Conservation (phyloP, 1,140 invertebrate genomes). For the Meloidogyne chitwoodi region DNA sequence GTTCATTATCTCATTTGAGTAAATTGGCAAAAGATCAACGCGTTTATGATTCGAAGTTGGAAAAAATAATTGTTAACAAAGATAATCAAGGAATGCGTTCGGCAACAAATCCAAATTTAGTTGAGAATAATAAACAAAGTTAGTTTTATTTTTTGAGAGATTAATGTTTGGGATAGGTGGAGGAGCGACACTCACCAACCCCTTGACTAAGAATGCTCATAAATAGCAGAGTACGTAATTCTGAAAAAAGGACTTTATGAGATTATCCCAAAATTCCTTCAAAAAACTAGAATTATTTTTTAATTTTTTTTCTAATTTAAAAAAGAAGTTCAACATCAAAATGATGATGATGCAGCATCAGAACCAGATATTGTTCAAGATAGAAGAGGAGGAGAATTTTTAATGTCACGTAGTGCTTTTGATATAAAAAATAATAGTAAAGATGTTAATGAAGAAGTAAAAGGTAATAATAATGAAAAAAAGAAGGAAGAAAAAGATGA, state of each 20-base stretch:
- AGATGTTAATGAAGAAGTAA: no score
- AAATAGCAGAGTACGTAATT: no score
- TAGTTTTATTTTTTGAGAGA: neutral
- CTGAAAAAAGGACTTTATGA: no score
- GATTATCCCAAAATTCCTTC: no score
- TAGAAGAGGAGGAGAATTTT: conserved; percentile 5
- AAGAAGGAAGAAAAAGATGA: neutral
- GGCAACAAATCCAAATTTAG: conserved; percentile 11
- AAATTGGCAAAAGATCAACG: conserved; percentile 37
- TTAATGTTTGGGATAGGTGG: no score
- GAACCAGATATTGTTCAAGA: conserved; percentile 31
- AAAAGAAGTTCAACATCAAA: neutral
- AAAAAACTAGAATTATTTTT: no score
- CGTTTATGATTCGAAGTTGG: conserved; percentile 43
- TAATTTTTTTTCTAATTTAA: no score
- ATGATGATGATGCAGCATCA: conserved; percentile 25
- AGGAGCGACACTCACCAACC: no score
- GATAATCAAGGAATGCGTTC: neutral
- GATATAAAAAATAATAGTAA: neutral
- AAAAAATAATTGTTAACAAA: neutral
- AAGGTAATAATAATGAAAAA: neutral
- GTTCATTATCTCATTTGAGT: conserved; percentile 47
- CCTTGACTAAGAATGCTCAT: no score
- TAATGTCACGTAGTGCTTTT: neutral
- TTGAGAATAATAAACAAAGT: neutral